Percentiles rank a stretch among this genome's conserved stretches.
Evolutionary conservation across 53 echinoderm and acorn worm genomes (phyloP).

Genomic region (Apostichopus leukothele): DNA sequence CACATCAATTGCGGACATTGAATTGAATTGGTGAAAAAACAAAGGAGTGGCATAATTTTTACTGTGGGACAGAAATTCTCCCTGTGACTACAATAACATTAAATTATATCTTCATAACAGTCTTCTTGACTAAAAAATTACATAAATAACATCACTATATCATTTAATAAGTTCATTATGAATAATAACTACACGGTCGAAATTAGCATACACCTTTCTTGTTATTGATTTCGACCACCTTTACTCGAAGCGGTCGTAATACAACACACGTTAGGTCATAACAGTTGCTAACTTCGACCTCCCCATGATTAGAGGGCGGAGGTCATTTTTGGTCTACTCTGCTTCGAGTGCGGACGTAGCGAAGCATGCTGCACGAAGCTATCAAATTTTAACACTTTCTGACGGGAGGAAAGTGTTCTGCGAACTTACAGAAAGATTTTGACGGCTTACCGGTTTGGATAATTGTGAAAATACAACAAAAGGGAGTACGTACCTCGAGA

Average conservation of each 20-base stretch:
- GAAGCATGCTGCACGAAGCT: background rate
- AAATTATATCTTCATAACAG: no score
- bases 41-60: no score
- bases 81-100: no score
- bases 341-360: background rate
- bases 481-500: conserved; percentile 11
- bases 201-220: background rate
- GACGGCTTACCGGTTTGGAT: background rate
- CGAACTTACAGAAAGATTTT: conserved; percentile 1
- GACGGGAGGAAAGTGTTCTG: background rate
- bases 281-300: background rate
- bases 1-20: no score
- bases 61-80: no score
- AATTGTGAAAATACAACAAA: background rate
- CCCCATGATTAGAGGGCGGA: background rate
- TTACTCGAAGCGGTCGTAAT: background rate
- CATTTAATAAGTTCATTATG: no score
- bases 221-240: conserved; percentile 12
- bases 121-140: no score
- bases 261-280: background rate
- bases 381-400: conserved; percentile 15
- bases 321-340: background rate
- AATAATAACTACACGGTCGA: background rate
- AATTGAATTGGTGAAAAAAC: no score
- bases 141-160: no score